phyloP scores from a whole-genome alignment of 2,888 invertebrate species.

The Drosophila mimetica region DNA sequence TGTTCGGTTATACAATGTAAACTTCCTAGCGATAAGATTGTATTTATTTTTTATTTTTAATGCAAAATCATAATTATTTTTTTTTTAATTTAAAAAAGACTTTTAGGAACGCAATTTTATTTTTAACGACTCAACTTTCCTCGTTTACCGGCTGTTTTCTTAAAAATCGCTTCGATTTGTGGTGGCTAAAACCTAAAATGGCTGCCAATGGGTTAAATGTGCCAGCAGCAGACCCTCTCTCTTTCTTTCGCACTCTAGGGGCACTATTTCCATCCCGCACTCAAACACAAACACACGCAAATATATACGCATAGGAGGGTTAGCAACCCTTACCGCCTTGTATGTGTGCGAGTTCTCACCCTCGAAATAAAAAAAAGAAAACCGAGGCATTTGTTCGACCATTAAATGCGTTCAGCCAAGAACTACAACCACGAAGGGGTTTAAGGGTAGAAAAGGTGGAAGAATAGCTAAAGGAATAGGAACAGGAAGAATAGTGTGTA shows the following conservation, averaged over 20 bases:
- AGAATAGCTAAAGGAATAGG: conserved; percentile 16
- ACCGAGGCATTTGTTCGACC: conserved; percentile 43
- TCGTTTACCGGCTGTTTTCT: background rate
- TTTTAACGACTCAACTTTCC: background rate
- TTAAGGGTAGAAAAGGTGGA: no score
- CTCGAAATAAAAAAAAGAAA: conserved; percentile 13
- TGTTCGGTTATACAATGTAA: background rate
- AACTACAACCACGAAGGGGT: conserved; percentile 2
- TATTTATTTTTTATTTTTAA: no score
- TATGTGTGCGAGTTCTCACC: conserved; percentile 20
- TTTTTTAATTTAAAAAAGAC: no score
- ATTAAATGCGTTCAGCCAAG: conserved; percentile 59
- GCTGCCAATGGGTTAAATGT: conserved; percentile 40
- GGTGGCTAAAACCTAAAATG: conserved; percentile 33
- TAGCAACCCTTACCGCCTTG: conserved; percentile 38
- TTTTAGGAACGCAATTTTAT: no score
- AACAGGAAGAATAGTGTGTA: conserved; percentile 41
- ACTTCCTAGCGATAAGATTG: background rate
- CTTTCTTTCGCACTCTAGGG: conserved; percentile 12
- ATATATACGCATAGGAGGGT: conserved; percentile 16
- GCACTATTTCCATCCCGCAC: conserved; percentile 48
- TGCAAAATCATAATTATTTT: no score
- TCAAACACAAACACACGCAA: conserved; percentile 14
- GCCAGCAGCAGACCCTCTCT: conserved; percentile 15
- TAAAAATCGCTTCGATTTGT: conserved; percentile 11